Evolutionary conservation across 2,888 invertebrate genomes (phyloP).

Genomic region (Chalcis sispes): DNA sequence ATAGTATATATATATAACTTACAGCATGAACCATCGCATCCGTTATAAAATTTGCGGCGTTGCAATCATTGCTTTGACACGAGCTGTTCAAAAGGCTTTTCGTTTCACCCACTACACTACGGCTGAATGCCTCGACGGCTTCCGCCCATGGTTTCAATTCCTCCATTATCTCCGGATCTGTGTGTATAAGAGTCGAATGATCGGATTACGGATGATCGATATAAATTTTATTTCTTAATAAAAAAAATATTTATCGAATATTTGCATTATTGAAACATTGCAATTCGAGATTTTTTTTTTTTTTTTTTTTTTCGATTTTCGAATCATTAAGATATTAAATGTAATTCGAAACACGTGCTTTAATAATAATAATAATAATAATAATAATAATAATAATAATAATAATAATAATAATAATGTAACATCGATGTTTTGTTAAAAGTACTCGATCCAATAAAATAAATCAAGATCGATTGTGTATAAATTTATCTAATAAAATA

Average conservation of each 20-base stretch:
- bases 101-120: constrained; percentile 79
- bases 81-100: constrained; percentile 79
- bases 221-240: constrained; percentile 45
- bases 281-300: no score
- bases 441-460: no score
- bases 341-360: no score
- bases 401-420: no score
- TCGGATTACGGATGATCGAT: constrained; percentile 80
- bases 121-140: constrained; percentile 76
- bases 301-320: no score
- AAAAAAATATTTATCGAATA: background rate
- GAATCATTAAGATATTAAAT: no score
- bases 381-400: no score
- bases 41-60: constrained; percentile 84
- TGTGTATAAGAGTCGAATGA: constrained; percentile 81
- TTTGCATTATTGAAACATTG: no score
- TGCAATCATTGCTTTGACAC: constrained; percentile 83
- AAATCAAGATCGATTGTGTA: no score
- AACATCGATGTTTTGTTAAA: no score
- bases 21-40: constrained; percentile 84
- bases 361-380: no score
- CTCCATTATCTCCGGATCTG: constrained; percentile 65
- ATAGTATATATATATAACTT: constrained; percentile 64
- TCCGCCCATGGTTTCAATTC: background rate
- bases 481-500: background rate